A percentile compares a stretch with the other conserved stretches of the same genome.
Conservation (phyloP, 2,888 invertebrate genomes). For the Cremastinae sp. region DNA sequence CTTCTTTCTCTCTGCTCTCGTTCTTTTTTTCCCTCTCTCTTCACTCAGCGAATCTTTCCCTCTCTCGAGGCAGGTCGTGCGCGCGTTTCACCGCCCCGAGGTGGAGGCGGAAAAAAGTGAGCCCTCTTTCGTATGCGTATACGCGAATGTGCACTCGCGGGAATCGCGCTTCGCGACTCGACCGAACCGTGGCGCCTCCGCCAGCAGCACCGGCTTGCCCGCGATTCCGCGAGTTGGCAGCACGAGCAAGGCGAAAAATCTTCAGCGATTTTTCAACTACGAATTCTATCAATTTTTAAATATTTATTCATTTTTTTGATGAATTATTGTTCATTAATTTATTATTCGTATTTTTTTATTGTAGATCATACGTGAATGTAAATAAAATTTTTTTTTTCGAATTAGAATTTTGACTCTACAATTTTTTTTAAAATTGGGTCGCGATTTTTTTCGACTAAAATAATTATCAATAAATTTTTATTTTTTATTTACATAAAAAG, state of each 20-base stretch:
- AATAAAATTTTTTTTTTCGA: no score
- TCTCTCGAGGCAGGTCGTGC: conserved; percentile 27
- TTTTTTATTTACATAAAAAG: no score
- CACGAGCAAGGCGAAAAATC: conserved; percentile 74
- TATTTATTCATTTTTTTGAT: no score
- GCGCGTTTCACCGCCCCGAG: conserved; percentile 53
- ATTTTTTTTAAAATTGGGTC: no score
- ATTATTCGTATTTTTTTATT: no score
- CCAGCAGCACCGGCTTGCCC: conserved; percentile 57
- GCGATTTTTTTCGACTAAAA: no score
- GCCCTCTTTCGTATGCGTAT: conserved; percentile 28
- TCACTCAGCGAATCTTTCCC: conserved; percentile 19
- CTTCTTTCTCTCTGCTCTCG: conserved; percentile 41
- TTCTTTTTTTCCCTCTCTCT: conserved; percentile 8
- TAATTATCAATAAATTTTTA: no score
- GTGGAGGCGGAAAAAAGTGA: conserved; percentile 48
- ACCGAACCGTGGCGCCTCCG: conserved; percentile 62
- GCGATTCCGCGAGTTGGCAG: conserved; percentile 75
- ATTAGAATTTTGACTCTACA: no score
- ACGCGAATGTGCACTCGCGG: conserved; percentile 40
- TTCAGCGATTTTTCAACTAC: conserved; percentile 18
- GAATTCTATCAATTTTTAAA: conserved; percentile 39
- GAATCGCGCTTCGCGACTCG: conserved; percentile 48
- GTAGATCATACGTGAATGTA: no score
- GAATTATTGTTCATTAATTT: no score